Base-by-base conservation (phyloP, 1,140 invertebrate genomes). In the Pomacea maculata region DNA sequence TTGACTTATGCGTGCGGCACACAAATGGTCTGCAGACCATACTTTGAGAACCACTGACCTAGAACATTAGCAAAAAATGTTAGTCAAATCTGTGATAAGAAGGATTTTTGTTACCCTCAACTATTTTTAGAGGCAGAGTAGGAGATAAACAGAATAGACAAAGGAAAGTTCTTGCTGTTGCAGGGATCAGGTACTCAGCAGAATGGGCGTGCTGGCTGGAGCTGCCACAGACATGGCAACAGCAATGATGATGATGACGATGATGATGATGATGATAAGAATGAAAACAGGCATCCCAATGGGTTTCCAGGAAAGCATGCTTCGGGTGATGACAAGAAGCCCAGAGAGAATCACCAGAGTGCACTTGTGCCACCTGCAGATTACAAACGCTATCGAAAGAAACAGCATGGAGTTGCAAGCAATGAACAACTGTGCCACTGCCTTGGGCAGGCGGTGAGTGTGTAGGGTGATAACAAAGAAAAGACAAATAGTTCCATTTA, bases 391-490 rank as follows among this genome's bases (percentile, higher is more conserved):
- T 65, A 78, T 54, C 77, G 77, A n/a, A 78, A 78, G 65, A 78
- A 78, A 25, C 77, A 78, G 77, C 77, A 78, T 57, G 77, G 77
- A 2, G n/a, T 21, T 54, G 70, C 70, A 25, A 54, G 65, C 17
- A 78, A 78, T 29, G 77, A 78, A n/a, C 65, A 78, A 54, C 45
- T 78, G 4, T 78, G 77, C 34, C 77, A 78, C 65, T 78, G 77
- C 54, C 54, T 78, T 17, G 77, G 77, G 25, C 77, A 78, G 70
- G 77, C 77, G 19, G 77, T 78, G 52, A 70, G 77, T 55, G 19
- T 54, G 3, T 17, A 17, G 11, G 57, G 3, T 17, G 15, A 11
- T 2, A 61, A 61, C 57, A 61, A 61, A 61, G 57, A 61, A 17
- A 61, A 61, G 57, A 61, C 57, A 61, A 45, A 61, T 17, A 61